A percentile compares a stretch with the other conserved stretches of the same genome.
phyloP scores from a whole-genome alignment of 2,113 vertebrate species.

The Tiliqua scincoides region DNA sequence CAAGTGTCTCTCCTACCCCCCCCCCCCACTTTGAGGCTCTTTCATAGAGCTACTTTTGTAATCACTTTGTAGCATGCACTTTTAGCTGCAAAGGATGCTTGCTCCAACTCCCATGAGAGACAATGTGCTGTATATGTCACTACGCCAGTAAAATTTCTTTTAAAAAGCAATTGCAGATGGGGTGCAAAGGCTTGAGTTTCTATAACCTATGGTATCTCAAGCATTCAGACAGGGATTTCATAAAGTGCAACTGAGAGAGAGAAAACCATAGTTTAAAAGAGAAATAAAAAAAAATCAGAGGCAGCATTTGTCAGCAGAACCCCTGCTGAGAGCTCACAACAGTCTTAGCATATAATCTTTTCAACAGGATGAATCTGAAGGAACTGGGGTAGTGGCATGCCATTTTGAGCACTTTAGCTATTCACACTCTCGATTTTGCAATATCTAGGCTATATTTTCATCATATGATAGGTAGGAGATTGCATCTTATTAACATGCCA shows the following conservation, averaged over 20 bases:
- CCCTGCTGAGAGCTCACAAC: accelerated
- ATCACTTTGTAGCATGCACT: conserved; percentile 23
- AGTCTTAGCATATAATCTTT: background rate
- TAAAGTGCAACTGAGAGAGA: conserved; percentile 37
- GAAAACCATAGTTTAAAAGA: conserved; percentile 14
- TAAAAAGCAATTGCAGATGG: conserved; percentile 38
- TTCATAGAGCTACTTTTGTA: conserved; percentile 56
- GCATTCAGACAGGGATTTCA: conserved; percentile 30
- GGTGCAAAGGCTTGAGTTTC: conserved; percentile 28
- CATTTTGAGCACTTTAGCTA: background rate
- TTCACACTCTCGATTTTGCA: background rate
- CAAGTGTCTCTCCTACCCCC: background rate
- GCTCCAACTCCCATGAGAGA: background rate
- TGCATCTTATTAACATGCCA: conserved; percentile 50
- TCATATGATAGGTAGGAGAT: conserved; percentile 34
- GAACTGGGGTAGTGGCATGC: no score
- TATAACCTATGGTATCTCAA: conserved; percentile 8
- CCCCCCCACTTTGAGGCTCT: conserved; percentile 28
- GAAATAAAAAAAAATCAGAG: background rate
- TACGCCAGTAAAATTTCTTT: conserved; percentile 25
- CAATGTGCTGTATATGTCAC: conserved; percentile 7
- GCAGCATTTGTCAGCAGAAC: conserved; percentile 9
- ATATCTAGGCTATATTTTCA: conserved; percentile 9
- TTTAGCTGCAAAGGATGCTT: conserved; percentile 14
- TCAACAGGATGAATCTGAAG: background rate